A percentile compares a stretch with the other conserved stretches of the same genome.
These are phyloP conservation scores for Varanus salvator DNA, from an alignment of 2,113 vertebrate species.

Conservation along the genomic window DNA sequence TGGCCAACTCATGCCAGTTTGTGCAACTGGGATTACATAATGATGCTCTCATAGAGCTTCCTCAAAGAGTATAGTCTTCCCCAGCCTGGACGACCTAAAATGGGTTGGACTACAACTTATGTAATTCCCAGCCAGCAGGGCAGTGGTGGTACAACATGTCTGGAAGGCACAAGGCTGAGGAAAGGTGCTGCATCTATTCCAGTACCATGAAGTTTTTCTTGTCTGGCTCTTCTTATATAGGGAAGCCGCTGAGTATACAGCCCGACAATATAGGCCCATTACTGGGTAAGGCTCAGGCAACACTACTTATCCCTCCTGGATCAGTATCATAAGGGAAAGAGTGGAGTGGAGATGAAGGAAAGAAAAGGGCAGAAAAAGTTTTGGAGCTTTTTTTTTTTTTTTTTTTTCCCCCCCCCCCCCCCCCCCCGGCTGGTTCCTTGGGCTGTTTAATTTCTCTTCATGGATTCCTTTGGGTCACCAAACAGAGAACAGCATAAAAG, in stretches of 20 bases:
- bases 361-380: neutral
- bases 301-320: no score
- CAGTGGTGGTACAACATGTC: no score
- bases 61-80: no score
- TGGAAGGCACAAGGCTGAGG: no score
- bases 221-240: neutral
- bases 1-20: neutral
- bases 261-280: neutral
- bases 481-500: neutral
- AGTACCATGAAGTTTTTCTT: neutral
- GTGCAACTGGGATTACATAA: neutral
- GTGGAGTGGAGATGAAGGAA: no score
- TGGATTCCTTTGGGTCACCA: constrained; percentile 7
- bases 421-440: neutral
- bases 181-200: neutral
- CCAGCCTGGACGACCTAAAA: no score
- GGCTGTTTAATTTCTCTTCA: constrained; percentile 29
- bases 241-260: neutral
- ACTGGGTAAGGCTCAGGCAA: neutral
- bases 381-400: neutral
- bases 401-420: no score
- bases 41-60: neutral
- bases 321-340: no score
- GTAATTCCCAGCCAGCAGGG: no score
- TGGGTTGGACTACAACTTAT: no score